Conservation (phyloP, 2,113 vertebrate genomes). For the Larimichthys crocea region DNA sequence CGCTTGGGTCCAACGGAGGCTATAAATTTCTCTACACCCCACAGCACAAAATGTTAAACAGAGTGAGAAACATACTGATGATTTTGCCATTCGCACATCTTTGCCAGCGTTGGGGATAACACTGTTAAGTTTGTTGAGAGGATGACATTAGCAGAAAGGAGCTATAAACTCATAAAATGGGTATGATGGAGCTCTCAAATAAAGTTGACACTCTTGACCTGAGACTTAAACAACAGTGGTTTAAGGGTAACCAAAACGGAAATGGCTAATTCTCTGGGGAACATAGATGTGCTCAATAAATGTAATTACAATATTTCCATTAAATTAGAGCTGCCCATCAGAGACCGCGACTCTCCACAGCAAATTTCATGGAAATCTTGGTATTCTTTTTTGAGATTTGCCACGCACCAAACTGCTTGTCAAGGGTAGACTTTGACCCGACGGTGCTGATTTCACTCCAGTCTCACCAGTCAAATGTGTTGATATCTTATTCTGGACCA, state of each 20-base stretch:
- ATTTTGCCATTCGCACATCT: not conserved
- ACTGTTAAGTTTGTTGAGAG: not conserved
- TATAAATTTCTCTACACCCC: not conserved
- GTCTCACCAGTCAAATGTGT: not conserved
- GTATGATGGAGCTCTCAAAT: not conserved
- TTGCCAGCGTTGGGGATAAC: not conserved
- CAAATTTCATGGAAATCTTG: not conserved
- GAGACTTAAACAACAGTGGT: not conserved
- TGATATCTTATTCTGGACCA: not conserved
- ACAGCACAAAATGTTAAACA: not conserved
- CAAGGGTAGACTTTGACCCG: not conserved
- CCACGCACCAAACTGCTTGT: not conserved
- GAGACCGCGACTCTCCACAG: not conserved
- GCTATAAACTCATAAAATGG: not conserved
- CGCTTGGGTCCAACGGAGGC: not conserved
- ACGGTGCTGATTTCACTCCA: slow-evolving; percentile 11
- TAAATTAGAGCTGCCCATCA: not conserved
- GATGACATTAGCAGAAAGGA: not conserved
- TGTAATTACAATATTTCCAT: not conserved
- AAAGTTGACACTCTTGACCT: not conserved
- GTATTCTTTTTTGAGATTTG: not conserved
- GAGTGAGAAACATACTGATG: not conserved
- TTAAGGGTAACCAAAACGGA: not conserved
- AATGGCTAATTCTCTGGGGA: not conserved
- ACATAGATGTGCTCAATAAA: not conserved